Base-by-base conservation (phyloP, 1,140 invertebrate species). In the Zaprionus lachaisei region DNA sequence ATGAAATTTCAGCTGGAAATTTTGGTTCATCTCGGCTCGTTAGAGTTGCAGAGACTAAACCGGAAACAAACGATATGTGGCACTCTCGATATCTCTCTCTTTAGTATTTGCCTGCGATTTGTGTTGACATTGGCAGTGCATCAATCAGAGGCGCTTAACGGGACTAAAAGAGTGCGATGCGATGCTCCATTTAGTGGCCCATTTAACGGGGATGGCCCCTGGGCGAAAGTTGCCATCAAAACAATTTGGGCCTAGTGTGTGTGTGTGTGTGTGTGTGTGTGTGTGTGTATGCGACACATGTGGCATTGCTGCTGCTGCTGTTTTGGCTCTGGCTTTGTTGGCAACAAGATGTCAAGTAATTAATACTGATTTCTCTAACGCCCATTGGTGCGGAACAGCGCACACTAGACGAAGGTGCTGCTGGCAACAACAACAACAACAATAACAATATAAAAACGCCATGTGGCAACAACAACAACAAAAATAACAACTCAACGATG, bases 331-430 rank as follows among this genome's bases (percentile, higher is more conserved):
- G 24, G 38, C 51, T 68, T 57, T 77, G 61, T 47, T 34, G 51
- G 34, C 47, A 67, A 78, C 74, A 74, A 83, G 56, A 71, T 72
- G 75, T 79, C 80, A 62, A 79, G 85, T 89, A 89, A 89, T 89
- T 89, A 89, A 89, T 81, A 90, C 84, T 81, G 84, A 89, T 89
- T 90, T 72, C 67, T 82, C 68, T 66, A 41, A 57, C 72, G 75
- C 75, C 54, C 74, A 71, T 68, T 67, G 72, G 70, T 72, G 82
- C 82, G 82, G 75, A 85, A 84, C 56, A 74, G 54, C 69, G 68
- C 72, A 74, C 75, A 67, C 73, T 66, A 66, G 78, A 83, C 57
- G 74, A 73, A 73, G 81, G 65, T 78, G 80, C 70, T 70, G 62
- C 69, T 44, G 73, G 74, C 79, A 80, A 80, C 79, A 85, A 76